A percentile compares a stretch with the other conserved stretches of the same genome.
These are phyloP conservation scores for Drosophila nigricruria DNA, from an alignment of 2,888 invertebrate genomes.

Conservation along the genomic window DNA sequence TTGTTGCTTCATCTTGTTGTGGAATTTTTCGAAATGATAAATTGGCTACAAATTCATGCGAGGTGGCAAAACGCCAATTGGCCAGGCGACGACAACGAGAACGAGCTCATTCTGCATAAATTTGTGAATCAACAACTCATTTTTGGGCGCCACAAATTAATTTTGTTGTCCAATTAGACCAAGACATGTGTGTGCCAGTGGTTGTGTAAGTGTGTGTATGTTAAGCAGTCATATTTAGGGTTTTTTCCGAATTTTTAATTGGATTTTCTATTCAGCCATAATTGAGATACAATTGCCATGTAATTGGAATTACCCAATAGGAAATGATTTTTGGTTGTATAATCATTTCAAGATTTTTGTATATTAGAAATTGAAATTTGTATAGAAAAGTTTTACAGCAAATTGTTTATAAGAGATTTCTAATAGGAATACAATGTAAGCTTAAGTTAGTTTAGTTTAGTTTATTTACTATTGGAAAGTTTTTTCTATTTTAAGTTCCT, in stretches of 20 bases:
- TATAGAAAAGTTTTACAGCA: too few relatives aligned
- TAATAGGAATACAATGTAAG: too few relatives aligned
- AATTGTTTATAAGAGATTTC: not conserved
- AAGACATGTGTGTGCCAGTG: constrained; percentile 22
- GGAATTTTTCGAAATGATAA: constrained; percentile 78
- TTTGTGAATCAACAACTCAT: constrained; percentile 74
- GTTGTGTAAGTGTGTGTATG: constrained; percentile 7
- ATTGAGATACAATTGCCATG: not conserved
- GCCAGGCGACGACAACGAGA: constrained; percentile 54
- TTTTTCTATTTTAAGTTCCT: too few relatives aligned
- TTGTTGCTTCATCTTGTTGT: constrained; percentile 64
- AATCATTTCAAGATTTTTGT: not conserved
- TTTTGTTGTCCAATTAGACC: constrained; percentile 70
- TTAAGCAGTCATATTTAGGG: constrained; percentile 12
- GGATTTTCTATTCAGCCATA: constrained; percentile 16
- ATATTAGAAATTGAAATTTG: not conserved
- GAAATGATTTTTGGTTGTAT: not conserved
- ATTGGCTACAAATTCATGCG: constrained; percentile 69
- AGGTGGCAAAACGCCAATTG: constrained; percentile 77
- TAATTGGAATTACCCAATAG: constrained; percentile 14
- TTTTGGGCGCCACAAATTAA: constrained; percentile 73
- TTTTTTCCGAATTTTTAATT: constrained; percentile 47
- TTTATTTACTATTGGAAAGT: too few relatives aligned
- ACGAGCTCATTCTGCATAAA: constrained; percentile 63
- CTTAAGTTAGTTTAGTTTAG: too few relatives aligned